Evolutionary conservation across 2,888 invertebrate genomes (phyloP).

Genomic region (Brachyptera putata): DNA sequence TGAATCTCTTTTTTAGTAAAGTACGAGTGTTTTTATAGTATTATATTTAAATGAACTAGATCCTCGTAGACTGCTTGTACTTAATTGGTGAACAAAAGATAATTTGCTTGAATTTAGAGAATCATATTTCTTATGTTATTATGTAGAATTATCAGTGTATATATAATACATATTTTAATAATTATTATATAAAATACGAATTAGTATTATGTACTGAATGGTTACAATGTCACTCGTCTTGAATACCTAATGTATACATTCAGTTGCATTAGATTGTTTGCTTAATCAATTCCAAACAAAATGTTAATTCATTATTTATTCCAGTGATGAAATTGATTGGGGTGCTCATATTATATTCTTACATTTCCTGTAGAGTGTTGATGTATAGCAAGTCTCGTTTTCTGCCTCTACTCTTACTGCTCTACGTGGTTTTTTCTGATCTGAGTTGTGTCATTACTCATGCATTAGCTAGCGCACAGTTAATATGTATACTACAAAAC

Average conservation of each 20-base stretch:
- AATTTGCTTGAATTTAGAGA: neutral
- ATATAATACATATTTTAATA: neutral
- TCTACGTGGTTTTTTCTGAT: too few species aligned
- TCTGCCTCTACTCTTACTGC: too few species aligned
- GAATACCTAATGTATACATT: neutral
- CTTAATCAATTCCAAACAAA: neutral
- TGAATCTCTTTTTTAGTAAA: too few species aligned
- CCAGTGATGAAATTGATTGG: slow-evolving; percentile 8
- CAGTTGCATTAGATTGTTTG: neutral
- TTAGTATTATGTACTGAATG: neutral
- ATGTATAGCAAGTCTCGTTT: neutral
- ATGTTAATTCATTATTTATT: slow-evolving; percentile 17
- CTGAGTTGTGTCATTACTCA: neutral
- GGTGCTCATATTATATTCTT: slow-evolving; percentile 7
- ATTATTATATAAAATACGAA: neutral
- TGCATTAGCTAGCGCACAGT: neutral
- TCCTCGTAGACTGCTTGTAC: neutral
- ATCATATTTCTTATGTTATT: neutral
- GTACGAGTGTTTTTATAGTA: too few species aligned
- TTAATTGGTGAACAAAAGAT: neutral
- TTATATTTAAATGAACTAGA: too few species aligned
- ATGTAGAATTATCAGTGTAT: too few species aligned
- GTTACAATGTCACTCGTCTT: neutral
- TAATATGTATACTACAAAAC: too few species aligned
- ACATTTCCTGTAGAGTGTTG: slow-evolving; percentile 6